Evolutionary conservation across 2,797 vertebrate genomes (phyloP).

Genomic region (Diglossa cyanea): DNA sequence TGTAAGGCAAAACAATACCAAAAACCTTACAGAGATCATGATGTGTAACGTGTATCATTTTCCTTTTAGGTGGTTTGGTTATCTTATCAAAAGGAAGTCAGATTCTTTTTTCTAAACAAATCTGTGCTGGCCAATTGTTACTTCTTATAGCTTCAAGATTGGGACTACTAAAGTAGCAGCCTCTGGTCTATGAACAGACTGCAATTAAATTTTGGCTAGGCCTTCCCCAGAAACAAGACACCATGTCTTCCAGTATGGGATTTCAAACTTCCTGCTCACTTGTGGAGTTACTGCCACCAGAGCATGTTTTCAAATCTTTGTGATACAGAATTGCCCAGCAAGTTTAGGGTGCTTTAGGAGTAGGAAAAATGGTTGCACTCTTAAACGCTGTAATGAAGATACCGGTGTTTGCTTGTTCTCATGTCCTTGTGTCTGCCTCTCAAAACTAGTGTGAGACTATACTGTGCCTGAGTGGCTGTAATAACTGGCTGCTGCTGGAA

Average conservation of each 20-base stretch:
- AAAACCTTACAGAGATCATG: not conserved
- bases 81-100: not conserved
- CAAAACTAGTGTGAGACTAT: not conserved
- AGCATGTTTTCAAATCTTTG: not conserved
- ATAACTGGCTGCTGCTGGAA: not conserved
- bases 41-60: not conserved
- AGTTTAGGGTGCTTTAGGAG: not conserved
- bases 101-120: not conserved
- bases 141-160: not conserved
- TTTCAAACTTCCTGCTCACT: not conserved
- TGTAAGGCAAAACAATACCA: not conserved
- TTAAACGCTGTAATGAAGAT: not conserved
- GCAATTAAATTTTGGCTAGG: not conserved
- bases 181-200: accelerated
- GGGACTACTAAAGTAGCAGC: not conserved
- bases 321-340: not conserved
- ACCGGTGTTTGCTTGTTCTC: not conserved
- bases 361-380: not conserved
- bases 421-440: not conserved
- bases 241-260: not conserved
- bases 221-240: not conserved
- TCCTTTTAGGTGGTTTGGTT: not conserved
- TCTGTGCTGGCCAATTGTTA: not conserved
- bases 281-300: not conserved
- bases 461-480: not conserved